Base-by-base conservation (phyloP, 2,113 vertebrate genomes). In the Haemorhous mexicanus region DNA sequence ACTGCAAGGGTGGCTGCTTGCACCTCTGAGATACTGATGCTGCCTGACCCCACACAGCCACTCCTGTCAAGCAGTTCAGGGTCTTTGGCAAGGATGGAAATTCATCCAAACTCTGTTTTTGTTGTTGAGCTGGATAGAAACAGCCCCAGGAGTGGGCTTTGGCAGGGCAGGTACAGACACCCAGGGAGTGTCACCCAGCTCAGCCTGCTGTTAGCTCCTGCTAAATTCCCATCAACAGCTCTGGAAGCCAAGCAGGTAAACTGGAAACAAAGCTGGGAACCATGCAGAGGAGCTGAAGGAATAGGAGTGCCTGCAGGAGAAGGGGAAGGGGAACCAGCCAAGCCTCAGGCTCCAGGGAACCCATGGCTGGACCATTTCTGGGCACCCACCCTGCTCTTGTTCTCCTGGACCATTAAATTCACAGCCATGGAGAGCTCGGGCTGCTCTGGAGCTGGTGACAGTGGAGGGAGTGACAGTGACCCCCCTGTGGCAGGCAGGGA, bases 21-120 rank as follows among this genome's bases (percentile, higher is more conserved):
- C 30, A 35, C 46, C 10, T 3, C 3, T 7, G 43, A 80, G 67
- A 12, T 55, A 5, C n/a, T 24, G 39, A 7, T 2, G 0, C 20
- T 89, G n/a, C 67, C 67, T 33, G 37, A 37, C 39, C 55, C 30
- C 44, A 13, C 8, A 6, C 6, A 70, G 50, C 62, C 35, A 3
- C 59, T 28, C 17, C 6, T 16, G 23, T 2, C 0, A 1, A 84
- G 28, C 50, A 46, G 47, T 0, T 1, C 46, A 78, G 61, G 11
- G 30, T 15, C 4, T 43, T 16, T 13, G 52, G 33, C 44, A 67
- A 72, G 21, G 87, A 59, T 2, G 33, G 12, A 4, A 0, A 52
- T 27, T 33, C 16, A 11, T 32, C 68, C 56, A 64, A 41, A 50
- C 7, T 17, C 27, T 11, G 21, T 0, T 44, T 90, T 62, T 89